Percentiles rank a stretch among this genome's conserved stretches.
These are phyloP conservation scores for Boleophthalmus pectinirostris DNA, from an alignment of 2,113 vertebrate genomes.

Conservation along the genomic window DNA sequence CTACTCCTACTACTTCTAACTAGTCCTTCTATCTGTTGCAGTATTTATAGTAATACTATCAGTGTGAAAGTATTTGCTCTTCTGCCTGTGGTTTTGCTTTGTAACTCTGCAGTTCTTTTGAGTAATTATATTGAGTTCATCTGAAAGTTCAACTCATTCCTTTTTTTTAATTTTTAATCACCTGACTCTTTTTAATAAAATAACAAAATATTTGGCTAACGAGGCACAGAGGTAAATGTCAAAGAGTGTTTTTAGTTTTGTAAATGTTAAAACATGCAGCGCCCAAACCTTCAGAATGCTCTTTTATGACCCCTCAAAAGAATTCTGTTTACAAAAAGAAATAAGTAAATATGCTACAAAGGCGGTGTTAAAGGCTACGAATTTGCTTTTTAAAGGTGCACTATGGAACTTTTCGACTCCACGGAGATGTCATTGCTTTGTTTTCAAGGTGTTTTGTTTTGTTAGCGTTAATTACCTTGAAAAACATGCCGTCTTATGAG, in stretches of 20 bases:
- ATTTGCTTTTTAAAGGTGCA: not conserved
- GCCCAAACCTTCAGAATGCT: not conserved
- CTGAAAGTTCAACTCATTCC: not conserved
- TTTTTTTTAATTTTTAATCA: not conserved
- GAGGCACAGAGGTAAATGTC: not conserved
- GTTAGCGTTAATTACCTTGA: too few relatives aligned
- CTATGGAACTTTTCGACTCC: too few relatives aligned
- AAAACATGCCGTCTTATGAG: too few relatives aligned
- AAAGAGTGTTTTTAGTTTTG: not conserved
- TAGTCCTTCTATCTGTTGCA: not conserved
- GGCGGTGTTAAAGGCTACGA: not conserved
- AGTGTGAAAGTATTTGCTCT: not conserved
- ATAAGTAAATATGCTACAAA: not conserved
- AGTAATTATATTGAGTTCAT: not conserved
- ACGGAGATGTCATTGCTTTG: too few relatives aligned
- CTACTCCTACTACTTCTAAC: too few relatives aligned
- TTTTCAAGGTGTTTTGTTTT: too few relatives aligned
- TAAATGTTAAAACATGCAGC: constrained; percentile 6
- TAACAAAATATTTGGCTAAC: not conserved
- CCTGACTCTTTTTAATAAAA: not conserved
- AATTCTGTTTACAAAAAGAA: constrained; percentile 2
- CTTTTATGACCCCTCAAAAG: not conserved
- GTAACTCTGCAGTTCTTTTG: not conserved
- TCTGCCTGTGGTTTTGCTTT: not conserved
- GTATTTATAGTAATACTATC: not conserved